A percentile compares a stretch with the other conserved stretches of the same genome.
These are phyloP conservation scores for Bombus waltoni DNA, from an alignment of 1,140 invertebrate species.

Conservation along the genomic window DNA sequence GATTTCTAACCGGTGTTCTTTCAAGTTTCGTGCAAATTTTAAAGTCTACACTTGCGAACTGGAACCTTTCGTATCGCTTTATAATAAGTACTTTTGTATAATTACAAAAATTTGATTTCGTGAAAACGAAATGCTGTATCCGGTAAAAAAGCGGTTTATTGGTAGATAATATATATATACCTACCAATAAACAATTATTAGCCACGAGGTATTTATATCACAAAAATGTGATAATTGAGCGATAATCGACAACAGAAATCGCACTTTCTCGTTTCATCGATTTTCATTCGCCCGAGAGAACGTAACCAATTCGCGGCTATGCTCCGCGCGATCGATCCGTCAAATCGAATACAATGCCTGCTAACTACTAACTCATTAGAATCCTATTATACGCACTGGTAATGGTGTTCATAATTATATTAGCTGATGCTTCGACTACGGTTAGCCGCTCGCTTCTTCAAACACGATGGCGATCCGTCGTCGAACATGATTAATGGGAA, in stretches of 20 bases:
- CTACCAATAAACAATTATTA: no score
- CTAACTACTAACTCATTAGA: slow-evolving; percentile 24
- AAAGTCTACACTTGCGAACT: background rate
- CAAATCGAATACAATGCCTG: slow-evolving; percentile 15
- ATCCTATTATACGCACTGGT: slow-evolving; percentile 32
- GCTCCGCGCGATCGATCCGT: background rate
- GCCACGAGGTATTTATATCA: no score
- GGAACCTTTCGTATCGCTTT: background rate
- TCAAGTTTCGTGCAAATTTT: background rate
- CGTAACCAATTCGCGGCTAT: background rate
- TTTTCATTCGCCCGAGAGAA: no score
- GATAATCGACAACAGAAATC: no score
- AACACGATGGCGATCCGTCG: background rate
- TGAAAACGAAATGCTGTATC: no score
- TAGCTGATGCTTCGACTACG: slow-evolving; percentile 6
- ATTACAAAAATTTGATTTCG: no score
- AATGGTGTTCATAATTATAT: slow-evolving; percentile 38
- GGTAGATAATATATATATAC: no score
- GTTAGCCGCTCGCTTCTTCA: slow-evolving; percentile 3
- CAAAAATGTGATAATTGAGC: no score
- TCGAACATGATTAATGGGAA: background rate
- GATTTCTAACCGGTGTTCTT: background rate
- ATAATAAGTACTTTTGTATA: no score
- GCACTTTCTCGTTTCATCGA: no score
- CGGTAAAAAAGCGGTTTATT: no score